Evolutionary conservation across 2,113 vertebrate species (phyloP).

Genomic region (Recurvirostra avosetta): DNA sequence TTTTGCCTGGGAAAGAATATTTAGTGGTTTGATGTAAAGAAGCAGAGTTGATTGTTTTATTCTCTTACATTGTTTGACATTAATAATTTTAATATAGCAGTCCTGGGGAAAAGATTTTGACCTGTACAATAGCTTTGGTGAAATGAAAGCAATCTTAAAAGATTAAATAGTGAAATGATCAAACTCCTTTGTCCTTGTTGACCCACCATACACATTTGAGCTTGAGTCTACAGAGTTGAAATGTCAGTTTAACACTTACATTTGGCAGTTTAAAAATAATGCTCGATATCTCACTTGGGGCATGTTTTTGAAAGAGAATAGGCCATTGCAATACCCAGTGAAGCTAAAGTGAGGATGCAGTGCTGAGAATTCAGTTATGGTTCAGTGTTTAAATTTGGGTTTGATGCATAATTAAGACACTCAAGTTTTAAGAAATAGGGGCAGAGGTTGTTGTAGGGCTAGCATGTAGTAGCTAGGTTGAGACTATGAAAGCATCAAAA

Average conservation of each 20-base stretch:
- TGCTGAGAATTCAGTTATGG: background rate
- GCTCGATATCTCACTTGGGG: background rate
- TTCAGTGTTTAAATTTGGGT: background rate
- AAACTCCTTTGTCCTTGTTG: background rate
- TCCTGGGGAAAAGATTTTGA: background rate
- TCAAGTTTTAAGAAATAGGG: background rate
- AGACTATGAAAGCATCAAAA: background rate
- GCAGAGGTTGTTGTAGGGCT: background rate
- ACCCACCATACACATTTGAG: background rate
- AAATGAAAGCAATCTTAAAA: background rate
- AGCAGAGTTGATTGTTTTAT: background rate
- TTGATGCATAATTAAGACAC: background rate
- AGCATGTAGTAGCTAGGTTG: background rate
- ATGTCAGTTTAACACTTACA: background rate
- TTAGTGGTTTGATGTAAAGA: background rate
- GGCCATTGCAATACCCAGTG: background rate
- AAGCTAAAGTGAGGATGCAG: background rate
- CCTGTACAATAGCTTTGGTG: background rate
- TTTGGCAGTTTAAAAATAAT: background rate
- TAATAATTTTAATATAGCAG: background rate
- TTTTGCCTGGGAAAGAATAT: background rate
- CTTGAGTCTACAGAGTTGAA: background rate
- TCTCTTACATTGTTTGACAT: background rate
- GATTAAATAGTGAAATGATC: background rate
- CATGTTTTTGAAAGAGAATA: background rate